Evolutionary conservation across 2,888 invertebrate genomes (phyloP).

Genomic region (Drosophila atripex): DNA sequence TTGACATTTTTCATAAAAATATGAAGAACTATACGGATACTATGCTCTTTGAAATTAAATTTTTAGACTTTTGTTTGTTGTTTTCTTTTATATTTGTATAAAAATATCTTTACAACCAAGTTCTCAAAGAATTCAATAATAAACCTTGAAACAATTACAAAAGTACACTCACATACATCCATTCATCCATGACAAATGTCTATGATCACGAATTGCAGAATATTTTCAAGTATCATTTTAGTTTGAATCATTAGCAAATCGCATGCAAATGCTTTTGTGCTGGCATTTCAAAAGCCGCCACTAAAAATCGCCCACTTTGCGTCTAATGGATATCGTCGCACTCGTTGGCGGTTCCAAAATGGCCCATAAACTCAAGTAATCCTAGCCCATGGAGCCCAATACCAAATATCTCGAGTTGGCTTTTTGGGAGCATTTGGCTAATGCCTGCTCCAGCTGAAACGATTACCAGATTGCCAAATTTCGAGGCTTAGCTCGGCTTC

Average conservation of each 20-base stretch:
- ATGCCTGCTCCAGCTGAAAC: conserved; percentile 16
- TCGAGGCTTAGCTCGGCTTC: conserved; percentile 35
- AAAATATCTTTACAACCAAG: neutral
- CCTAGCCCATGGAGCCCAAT: neutral
- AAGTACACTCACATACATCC: conserved; percentile 15
- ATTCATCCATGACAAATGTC: conserved; percentile 38
- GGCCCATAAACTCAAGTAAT: conserved; percentile 7
- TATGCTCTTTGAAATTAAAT: too few species aligned
- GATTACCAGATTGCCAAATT: conserved; percentile 69
- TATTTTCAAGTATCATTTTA: conserved; percentile 28
- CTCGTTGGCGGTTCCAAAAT: conserved; percentile 35
- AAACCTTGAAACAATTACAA: conserved; percentile 34
- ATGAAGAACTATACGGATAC: too few species aligned
- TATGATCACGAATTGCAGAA: conserved; percentile 40
- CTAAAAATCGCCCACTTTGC: conserved; percentile 57
- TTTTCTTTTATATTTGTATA: neutral
- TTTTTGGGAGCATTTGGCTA: conserved; percentile 50
- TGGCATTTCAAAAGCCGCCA: conserved; percentile 34
- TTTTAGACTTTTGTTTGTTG: too few species aligned
- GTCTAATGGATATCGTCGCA: conserved; percentile 51
- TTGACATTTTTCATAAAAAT: too few species aligned
- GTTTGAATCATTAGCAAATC: conserved; percentile 22
- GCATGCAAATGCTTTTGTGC: conserved; percentile 32
- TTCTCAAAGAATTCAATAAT: neutral
- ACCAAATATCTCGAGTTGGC: neutral